Evolutionary conservation across 2,888 invertebrate species (phyloP), one percentile per base, ranked within the genome.

Genomic region (Stenichneumon culpator): DNA sequence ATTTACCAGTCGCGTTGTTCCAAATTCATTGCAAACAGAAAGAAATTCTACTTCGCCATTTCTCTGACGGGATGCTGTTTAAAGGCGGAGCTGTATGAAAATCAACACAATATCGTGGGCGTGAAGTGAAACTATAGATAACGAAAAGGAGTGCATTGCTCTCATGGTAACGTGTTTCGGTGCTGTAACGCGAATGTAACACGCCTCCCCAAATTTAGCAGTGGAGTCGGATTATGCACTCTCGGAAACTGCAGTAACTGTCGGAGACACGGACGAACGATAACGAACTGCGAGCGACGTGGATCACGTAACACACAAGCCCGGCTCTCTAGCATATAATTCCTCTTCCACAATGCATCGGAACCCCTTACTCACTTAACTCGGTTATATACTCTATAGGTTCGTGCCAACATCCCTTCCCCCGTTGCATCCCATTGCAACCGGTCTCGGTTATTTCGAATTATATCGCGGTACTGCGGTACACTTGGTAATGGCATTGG

Each of bases 241-340:
- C 75, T 82, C 79, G 75, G 70, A 79, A 84, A 82, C 77, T 82
- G 74, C 65, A 82, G 63, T 77, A 68, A 79, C 79, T 79, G 84
- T 79, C 81, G 74, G 81, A 67, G 82, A 82, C 84, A 82, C 82
- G 84, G 75, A 79, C 75, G 79, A 77, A 82, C 75, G 68, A 72
- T 47, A 54, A 85, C 82, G 74, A 85, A 68, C 77, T 85, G 82
- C 72, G 63, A 80, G 79, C 60, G 77, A 82, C 82, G 79, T 82
- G 75, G 67, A 85, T 85, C 82, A 82, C 77, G 82, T 82, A 85
- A 85, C 82, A 82, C 77, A 82, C 68, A 32, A 60, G 67, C 79
- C 79, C 25, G 36, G 22, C 67, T 67, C 54, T 28, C 63, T 63
- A 28, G 50, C 75, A 60, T 82, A 73, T 77, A 85, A 85, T 85